Evolutionary conservation across 2,797 vertebrate species (phyloP), one percentile per base, ranked within the genome.

Genomic region (Nyctibius grandis): DNA sequence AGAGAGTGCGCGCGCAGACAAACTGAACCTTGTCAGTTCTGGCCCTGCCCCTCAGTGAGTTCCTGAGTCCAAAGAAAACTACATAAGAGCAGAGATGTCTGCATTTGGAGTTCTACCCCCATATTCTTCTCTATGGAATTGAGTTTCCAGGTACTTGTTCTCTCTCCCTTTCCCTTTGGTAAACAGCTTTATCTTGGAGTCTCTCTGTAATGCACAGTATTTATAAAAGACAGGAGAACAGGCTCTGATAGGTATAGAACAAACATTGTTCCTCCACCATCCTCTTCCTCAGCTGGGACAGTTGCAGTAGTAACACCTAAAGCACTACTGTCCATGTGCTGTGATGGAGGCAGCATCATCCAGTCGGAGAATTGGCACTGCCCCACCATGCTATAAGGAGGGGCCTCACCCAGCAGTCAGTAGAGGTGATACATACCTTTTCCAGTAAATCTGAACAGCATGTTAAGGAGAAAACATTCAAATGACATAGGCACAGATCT

Each of bases 391-490:
- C 45, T 45, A 0, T 18, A 15, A 82, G 48, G 28, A 77, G 5
- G 51, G 16, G 42, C 22, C 47, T 90, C 65, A 40, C 16, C 31
- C 80, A 81, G 69, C 73, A 72, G 21, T 34, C 73, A 44, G 53
- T 0, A 67, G 60, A 85, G 28, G 28, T 29, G 36, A 75, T 26
- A 94, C 97, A 96, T 98, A 99, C 99, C 99, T 99, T 99, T 97
- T 99, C 99, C 97, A 99, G 97, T 96, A 99, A 98, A 98, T 99
- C 99, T 99, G 98, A 83, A 56, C 38, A 47, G 72, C 26, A 54
- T 25, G 94, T 99, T 97, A 99, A 98, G 98, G 97, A 97, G 92
- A 77, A 95, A 93, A 57, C 44, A 53, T 28, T 44, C 15, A 69
- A 70, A 72, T 72, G 31, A 54, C 53, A 65, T 20, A 51, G 12